These are phyloP conservation scores for Cinara cedri DNA, from an alignment of 2,888 invertebrate species.

Conservation along the genomic window DNA sequence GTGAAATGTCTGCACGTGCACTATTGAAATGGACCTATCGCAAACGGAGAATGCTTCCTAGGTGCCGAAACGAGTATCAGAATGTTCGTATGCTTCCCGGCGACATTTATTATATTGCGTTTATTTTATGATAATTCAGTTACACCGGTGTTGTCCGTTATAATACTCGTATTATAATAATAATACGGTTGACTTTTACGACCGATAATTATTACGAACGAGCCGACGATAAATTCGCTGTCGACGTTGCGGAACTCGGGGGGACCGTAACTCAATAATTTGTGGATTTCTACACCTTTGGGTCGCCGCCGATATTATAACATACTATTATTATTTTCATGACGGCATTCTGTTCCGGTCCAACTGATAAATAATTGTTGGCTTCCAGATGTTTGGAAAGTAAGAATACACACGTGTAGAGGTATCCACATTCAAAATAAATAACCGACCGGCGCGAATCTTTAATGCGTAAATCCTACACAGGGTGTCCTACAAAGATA, in stretches of 20 bases:
- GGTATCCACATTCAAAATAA: no score
- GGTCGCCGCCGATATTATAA: neutral
- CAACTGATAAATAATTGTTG: neutral
- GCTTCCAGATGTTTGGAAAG: slow-evolving; percentile 31
- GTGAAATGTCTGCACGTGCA: no score
- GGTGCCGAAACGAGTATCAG: no score
- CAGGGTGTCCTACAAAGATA: no score
- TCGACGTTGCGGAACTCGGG: slow-evolving; percentile 5
- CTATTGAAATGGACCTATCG: no score
- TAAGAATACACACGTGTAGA: no score
- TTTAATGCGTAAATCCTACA: no score
- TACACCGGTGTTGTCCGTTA: slow-evolving; percentile 36
- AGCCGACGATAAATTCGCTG: slow-evolving; percentile 34
- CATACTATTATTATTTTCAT: neutral
- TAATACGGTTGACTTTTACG: slow-evolving; percentile 50
- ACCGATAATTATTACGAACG: slow-evolving; percentile 45
- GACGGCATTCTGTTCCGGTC: slow-evolving; percentile 18
- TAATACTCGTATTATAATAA: neutral
- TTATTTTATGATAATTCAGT: slow-evolving; percentile 50
- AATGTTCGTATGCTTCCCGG: no score
- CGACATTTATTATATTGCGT: slow-evolving; percentile 28
- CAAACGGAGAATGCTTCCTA: no score
- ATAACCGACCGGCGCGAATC: no score
- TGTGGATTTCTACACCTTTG: slow-evolving; percentile 49
- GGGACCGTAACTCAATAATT: slow-evolving; percentile 28